Percentiles rank a stretch among this genome's conserved stretches.
phyloP scores from a whole-genome alignment of 2,888 invertebrate species.

The Conomelus anceps region DNA sequence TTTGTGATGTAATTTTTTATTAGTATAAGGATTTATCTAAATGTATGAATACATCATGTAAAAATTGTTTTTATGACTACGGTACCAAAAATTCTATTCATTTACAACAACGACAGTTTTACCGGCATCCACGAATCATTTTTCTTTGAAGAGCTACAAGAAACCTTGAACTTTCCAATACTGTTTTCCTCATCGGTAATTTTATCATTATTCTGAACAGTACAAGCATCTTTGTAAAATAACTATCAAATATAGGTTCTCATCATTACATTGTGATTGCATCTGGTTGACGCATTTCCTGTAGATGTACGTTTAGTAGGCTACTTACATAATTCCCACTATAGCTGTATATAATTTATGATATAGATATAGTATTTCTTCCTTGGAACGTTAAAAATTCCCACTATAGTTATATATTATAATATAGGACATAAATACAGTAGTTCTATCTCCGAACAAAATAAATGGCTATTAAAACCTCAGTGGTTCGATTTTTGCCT shows the following conservation, averaged over 20 bases:
- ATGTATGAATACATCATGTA: no score
- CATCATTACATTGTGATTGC: neutral
- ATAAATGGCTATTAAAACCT: neutral
- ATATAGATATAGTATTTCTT: neutral
- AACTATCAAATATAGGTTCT: neutral
- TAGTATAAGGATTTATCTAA: no score
- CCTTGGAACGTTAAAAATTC: neutral
- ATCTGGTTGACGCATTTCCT: neutral
- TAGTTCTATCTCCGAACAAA: neutral
- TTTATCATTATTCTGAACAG: neutral
- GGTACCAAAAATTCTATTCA: no score
- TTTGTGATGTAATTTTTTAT: no score
- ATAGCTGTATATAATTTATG: neutral
- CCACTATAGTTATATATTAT: neutral
- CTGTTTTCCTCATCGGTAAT: neutral
- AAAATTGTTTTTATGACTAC: no score
- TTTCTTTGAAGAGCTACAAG: neutral
- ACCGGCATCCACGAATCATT: neutral
- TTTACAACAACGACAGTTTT: no score
- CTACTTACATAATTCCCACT: neutral
- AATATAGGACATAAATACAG: neutral
- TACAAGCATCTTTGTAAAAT: neutral
- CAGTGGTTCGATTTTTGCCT: neutral
- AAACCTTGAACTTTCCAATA: neutral
- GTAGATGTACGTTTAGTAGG: no score